Percentiles rank a stretch among this genome's conserved stretches.
Evolutionary conservation across 2,797 vertebrate genomes (phyloP).

Genomic region (Eulemur rubriventer): DNA sequence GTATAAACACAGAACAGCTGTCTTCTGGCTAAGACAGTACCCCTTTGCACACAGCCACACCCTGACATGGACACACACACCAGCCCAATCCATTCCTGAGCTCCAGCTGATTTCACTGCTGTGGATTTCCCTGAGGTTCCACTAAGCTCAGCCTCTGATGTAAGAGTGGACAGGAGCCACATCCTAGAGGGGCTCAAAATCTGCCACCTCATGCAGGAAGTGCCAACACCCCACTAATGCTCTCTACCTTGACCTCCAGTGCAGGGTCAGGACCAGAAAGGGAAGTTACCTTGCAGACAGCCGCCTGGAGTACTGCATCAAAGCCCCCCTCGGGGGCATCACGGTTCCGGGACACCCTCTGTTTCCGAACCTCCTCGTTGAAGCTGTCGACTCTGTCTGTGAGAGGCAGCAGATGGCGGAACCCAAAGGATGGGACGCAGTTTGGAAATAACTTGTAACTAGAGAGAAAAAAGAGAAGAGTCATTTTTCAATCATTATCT

Average conservation of each 20-base stretch:
- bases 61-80: neutral
- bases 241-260: neutral
- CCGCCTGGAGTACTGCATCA: constrained; percentile 96
- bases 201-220: neutral
- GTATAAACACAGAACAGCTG: constrained; percentile 50
- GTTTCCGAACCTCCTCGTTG: constrained; percentile 96
- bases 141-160: constrained; percentile 37
- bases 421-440: constrained; percentile 96
- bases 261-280: neutral
- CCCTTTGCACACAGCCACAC: neutral
- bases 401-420: constrained; percentile 95
- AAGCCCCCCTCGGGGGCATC: constrained; percentile 98
- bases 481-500: neutral
- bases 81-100: neutral
- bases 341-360: constrained; percentile 96
- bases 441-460: constrained; percentile 96
- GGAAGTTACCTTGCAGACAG: constrained; percentile 94
- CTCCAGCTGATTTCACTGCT: neutral
- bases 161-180: neutral
- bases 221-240: fast-evolving
- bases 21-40: constrained; percentile 34
- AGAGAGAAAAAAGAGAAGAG: constrained; percentile 63
- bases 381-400: constrained; percentile 96
- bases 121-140: neutral
- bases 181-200: neutral